These are phyloP conservation scores for Halictus rubicundus DNA, from an alignment of 1,140 invertebrate genomes.

Conservation along the genomic window DNA sequence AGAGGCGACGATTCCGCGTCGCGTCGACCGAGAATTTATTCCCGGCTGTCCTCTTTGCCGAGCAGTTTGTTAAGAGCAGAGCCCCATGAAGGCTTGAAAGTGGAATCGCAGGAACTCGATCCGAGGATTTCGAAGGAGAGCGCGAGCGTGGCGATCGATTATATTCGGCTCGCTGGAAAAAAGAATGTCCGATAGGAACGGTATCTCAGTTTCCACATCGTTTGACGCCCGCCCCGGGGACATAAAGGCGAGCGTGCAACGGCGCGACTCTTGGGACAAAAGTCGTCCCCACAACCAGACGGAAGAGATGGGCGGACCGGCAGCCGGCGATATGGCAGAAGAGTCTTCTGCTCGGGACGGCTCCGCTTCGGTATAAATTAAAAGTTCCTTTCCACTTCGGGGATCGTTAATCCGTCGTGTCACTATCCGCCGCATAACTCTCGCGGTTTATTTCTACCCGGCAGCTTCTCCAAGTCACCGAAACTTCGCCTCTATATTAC, in stretches of 20 bases:
- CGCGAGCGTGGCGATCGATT: constrained; percentile 16
- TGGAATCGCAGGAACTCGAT: constrained; percentile 2
- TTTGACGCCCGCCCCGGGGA: constrained; percentile 48
- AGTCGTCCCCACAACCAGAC: constrained; percentile 29
- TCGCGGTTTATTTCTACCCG: constrained; percentile 51
- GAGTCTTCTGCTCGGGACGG: constrained; percentile 37
- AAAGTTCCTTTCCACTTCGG: constrained; percentile 59
- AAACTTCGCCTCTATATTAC: constrained; percentile 57
- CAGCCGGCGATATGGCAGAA: constrained; percentile 29
- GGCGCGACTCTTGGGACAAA: constrained; percentile 48
- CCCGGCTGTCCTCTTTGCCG: not conserved
- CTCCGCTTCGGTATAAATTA: constrained; percentile 67
- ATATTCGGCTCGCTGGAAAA: constrained; percentile 24
- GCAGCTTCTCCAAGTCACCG: constrained; percentile 47
- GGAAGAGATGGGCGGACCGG: not conserved
- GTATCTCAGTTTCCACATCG: constrained; percentile 61
- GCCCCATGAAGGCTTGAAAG: not conserved
- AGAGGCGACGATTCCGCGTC: not conserved
- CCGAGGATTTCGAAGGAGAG: not conserved
- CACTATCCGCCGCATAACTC: constrained; percentile 58
- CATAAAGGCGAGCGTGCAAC: constrained; percentile 23
- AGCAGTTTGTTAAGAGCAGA: not conserved
- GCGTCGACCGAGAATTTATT: not conserved
- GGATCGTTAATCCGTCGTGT: constrained; percentile 70
- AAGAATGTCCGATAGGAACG: constrained; percentile 17